Evolutionary conservation across 2,797 vertebrate genomes (phyloP).

Genomic region (Schizopygopsis malacanthus): DNA sequence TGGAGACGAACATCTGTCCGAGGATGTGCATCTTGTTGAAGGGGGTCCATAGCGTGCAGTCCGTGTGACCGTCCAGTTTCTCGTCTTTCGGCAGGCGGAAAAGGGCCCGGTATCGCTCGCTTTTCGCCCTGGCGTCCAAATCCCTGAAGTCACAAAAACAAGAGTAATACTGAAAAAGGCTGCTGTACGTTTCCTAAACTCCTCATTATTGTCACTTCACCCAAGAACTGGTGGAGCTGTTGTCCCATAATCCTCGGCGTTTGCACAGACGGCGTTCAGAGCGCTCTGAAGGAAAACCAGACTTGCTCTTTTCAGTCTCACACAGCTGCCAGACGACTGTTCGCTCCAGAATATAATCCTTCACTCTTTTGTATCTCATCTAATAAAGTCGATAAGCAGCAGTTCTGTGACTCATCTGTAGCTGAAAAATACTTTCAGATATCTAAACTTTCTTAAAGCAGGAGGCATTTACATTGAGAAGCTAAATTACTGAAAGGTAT

Average conservation of each 20-base stretch:
- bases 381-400: background rate
- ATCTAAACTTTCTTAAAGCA: background rate
- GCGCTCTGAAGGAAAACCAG: slow-evolving; percentile 24
- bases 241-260: slow-evolving; percentile 2
- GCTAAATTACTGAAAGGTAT: background rate
- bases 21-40: slow-evolving; percentile 98
- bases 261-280: background rate
- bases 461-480: background rate
- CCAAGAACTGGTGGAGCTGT: background rate
- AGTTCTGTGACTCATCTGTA: background rate
- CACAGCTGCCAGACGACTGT: background rate
- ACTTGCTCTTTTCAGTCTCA: slow-evolving; percentile 10
- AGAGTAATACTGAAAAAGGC: background rate
- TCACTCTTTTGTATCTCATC: background rate
- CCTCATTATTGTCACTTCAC: background rate
- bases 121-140: slow-evolving; percentile 95
- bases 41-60: slow-evolving; percentile 97
- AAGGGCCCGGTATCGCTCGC: slow-evolving; percentile 90
- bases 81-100: slow-evolving; percentile 97
- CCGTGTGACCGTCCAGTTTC: slow-evolving; percentile 95
- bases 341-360: background rate
- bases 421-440: background rate
- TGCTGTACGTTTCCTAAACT: background rate
- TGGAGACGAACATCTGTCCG: slow-evolving; percentile 99
- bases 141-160: slow-evolving; percentile 77